A percentile compares a stretch with the other conserved stretches of the same genome.
Conservation (phyloP, 2,113 vertebrate species). For the Apteryx mantelli region DNA sequence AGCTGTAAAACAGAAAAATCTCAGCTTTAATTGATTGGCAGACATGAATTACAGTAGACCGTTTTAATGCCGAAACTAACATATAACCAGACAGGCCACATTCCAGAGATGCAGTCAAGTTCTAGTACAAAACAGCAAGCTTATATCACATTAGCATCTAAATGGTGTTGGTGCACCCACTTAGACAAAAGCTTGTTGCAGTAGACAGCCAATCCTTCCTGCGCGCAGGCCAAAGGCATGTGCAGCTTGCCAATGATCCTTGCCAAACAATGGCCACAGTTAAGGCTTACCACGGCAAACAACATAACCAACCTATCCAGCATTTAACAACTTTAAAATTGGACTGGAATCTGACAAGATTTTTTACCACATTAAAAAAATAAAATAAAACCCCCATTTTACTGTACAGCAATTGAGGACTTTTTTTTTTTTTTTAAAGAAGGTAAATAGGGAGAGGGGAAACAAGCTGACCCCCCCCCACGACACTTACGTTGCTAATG, state of each 20-base stretch:
- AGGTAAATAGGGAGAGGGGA: neutral
- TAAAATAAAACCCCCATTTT: neutral
- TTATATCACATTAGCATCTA: slow-evolving; percentile 40
- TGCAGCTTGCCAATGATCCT: neutral
- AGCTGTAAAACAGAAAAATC: neutral
- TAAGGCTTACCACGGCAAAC: neutral
- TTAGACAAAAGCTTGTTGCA: slow-evolving; percentile 6
- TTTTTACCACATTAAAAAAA: neutral
- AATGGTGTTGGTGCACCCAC: neutral
- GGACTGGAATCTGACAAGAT: no score
- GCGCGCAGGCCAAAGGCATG: neutral
- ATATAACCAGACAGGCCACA: slow-evolving; percentile 52
- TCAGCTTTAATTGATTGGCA: neutral
- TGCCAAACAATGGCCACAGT: neutral
- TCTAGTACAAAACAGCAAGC: slow-evolving; percentile 43
- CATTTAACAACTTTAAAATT: rapidly evolving
- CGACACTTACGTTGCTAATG: neutral
- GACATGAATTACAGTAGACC: neutral
- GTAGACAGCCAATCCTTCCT: neutral
- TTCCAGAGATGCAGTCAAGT: slow-evolving; percentile 52
- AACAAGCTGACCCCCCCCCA: neutral
- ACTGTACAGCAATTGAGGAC: neutral
- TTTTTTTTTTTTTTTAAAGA: neutral
- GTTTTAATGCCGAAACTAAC: slow-evolving; percentile 23
- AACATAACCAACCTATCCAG: neutral